Evolutionary conservation across 1,140 invertebrate species (phyloP), one percentile per base, ranked within the genome.

Genomic region (Trachelipus rathkii): DNA sequence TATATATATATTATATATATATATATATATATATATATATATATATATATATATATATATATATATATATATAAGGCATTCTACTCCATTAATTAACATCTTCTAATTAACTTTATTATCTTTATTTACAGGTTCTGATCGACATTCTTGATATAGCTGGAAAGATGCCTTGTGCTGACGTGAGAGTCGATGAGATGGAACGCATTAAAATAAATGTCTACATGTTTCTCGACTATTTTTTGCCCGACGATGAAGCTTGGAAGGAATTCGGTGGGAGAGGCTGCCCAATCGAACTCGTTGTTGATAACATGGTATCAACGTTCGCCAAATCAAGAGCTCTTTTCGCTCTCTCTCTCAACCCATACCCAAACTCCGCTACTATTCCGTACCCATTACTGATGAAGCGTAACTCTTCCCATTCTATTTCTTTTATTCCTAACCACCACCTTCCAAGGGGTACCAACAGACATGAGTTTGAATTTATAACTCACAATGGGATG

Each of bases 191-290:
- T 23, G 78, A 80, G 19, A 53, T 67, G 10, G 72, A 79, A 53
- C 73, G 79, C 21, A 76, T 82, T 33, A 82, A 82, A 68, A 70
- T 78, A 50, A 82, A 82, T 72, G 73, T 82, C 71, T 76, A 69
- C 24, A 79, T 75, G 72, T 78, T 82, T 66, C 77, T 82, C 15
- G 75, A 79, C 24, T 82, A 78, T 50, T 77, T 73, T 69, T 79
- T 82, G 33, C 81, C 81, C 67, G 76, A 79, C n/a, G 66, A 44
- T 10, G 66, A 71, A 23, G 76, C 69, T 50, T 82, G 81, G 81
- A 66, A 77, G 70, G 74, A 77, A 33, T 74, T 80, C 44, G 77
- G 78, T 50, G 79, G 81, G 77, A 78, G 60, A 24, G 73, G 75
- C 46, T 53, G 75, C 9, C 66, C 74, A n/a, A 80, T 82, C n/a